Evolutionary conservation across 1,140 invertebrate species (phyloP).

Genomic region (Latrodectus geometricus): DNA sequence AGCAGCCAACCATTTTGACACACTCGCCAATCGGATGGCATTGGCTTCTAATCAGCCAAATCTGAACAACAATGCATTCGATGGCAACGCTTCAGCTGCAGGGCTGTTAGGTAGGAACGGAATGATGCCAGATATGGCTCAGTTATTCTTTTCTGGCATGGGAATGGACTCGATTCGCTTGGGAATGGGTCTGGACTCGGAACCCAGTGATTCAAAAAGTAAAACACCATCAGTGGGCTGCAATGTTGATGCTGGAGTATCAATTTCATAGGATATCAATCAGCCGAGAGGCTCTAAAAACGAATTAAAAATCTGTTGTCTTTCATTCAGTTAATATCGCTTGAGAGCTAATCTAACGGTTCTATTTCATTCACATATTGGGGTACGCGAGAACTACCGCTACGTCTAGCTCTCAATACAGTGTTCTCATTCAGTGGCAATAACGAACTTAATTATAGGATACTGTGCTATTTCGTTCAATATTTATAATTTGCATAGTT

Average conservation of each 20-base stretch:
- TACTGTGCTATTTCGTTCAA: conserved; percentile 34
- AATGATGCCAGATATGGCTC: conserved; percentile 52
- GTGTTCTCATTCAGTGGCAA: conserved; percentile 56
- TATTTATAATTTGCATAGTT: neutral
- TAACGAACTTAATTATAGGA: conserved; percentile 36
- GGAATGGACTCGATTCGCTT: conserved; percentile 50
- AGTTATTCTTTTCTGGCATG: conserved; percentile 55
- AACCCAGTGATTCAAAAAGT: conserved; percentile 36
- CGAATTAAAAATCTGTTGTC: conserved; percentile 53
- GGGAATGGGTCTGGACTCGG: conserved; percentile 46
- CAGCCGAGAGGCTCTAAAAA: conserved; percentile 58
- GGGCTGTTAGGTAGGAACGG: conserved; percentile 40
- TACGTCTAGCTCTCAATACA: neutral
- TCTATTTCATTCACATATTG: neutral
- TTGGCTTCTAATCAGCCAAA: neutral
- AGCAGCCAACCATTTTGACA: conserved; percentile 34
- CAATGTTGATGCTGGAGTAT: conserved; percentile 33
- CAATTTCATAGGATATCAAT: conserved; percentile 29
- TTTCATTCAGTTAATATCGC: conserved; percentile 42
- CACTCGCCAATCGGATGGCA: conserved; percentile 5
- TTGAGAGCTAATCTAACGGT: neutral
- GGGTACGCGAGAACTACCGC: neutral
- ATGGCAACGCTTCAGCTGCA: conserved; percentile 49
- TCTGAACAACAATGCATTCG: conserved; percentile 15
- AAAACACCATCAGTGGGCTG: conserved; percentile 50